These are phyloP conservation scores for Xiphophorus couchianus DNA, from an alignment of 2,113 vertebrate species.

Conservation along the genomic window DNA sequence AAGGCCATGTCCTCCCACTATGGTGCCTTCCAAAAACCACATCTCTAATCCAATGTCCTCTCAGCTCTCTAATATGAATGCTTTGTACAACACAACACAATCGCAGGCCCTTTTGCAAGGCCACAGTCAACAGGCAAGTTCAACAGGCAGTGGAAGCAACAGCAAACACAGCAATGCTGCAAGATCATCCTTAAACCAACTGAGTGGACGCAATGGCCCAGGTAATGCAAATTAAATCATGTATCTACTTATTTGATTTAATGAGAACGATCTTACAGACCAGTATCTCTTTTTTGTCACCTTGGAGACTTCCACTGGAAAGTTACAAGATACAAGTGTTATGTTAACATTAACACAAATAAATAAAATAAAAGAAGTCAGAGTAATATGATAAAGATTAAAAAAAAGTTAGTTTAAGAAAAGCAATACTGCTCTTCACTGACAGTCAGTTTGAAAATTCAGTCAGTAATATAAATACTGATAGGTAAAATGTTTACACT, in stretches of 20 bases:
- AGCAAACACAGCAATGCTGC: slow-evolving; percentile 51
- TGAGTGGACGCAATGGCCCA: slow-evolving; percentile 61
- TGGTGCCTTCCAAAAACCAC: slow-evolving; percentile 68
- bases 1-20: slow-evolving; percentile 65
- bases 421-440: no score
- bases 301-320: neutral
- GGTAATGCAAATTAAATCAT: slow-evolving; percentile 55
- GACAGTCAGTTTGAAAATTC: no score
- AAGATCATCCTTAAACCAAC: slow-evolving; percentile 71
- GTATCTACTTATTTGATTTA: neutral
- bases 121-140: slow-evolving; percentile 61
- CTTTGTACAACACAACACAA: slow-evolving; percentile 70
- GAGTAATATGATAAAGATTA: no score
- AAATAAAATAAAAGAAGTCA: no score
- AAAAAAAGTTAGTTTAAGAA: no score
- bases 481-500: no score
- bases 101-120: slow-evolving; percentile 73
- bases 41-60: slow-evolving; percentile 63
- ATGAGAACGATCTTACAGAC: no score
- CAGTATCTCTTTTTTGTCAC: no score
- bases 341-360: neutral
- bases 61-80: slow-evolving; percentile 74
- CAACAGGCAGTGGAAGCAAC: slow-evolving; percentile 46
- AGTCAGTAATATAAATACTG: no score
- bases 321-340: neutral